Evolutionary conservation across 2,113 vertebrate genomes (phyloP), one percentile per base, ranked within the genome.

Genomic region (Corythoichthys intestinalis): DNA sequence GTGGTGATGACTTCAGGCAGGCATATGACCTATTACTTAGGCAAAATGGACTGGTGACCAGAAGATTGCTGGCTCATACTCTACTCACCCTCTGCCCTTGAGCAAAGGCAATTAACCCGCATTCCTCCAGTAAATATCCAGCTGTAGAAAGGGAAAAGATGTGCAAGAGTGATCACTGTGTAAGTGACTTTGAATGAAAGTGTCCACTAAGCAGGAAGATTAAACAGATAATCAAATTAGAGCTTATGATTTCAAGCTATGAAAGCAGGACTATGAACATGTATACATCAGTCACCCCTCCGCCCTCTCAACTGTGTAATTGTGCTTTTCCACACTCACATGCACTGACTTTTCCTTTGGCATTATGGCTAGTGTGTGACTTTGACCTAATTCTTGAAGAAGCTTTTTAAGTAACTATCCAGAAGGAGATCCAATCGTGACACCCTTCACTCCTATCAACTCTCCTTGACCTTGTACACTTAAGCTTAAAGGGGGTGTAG

Each of bases 61-160:
- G 85, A 85, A 85, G 86, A 89, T 79, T 87, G 89, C 87, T 90
- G 85, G 83, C 86, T 90, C 86, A 90, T 87, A 67, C 82, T 86
- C 80, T 46, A 75, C 80, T 85, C 86, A 83, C 74, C 84, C 85
- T 74, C 73, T 86, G 85, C 85, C 85, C 85, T 88, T 89, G 80
- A 88, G 89, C 86, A 83, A 86, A 85, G 84, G 86, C 86, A 88
- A 88, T 90, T 90, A 90, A 89, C 89, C 86, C 87, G 86, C 76
- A 88, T 89, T 88, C 78, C 72, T 79, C 78, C 75, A 76, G 89
- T 88, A 90, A 90, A 89, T 86, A 89, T 83, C 84, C 82, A 86
- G 86, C 85, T 81, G 83, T 62, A 83, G 83, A 81, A 88, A 81
- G 65, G 53, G 49, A 71, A 74, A 79, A 83, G 83, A 85, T 86